Conservation (phyloP, 1,140 invertebrate genomes). For the Aphaenogaster floridana region DNA sequence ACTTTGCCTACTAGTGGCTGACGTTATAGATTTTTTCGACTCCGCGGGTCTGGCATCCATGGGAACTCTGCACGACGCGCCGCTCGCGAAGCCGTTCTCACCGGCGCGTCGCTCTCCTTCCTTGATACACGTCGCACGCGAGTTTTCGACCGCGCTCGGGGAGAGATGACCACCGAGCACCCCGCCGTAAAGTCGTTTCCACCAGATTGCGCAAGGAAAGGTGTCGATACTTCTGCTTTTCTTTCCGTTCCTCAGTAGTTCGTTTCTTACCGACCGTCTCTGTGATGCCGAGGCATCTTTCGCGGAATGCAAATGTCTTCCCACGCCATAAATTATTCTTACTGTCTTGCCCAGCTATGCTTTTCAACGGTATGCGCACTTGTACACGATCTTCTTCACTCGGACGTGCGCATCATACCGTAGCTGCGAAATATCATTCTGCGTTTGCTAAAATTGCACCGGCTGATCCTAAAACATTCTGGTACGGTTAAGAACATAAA, state of each 20-base stretch:
- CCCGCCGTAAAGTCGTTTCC: slow-evolving; percentile 35
- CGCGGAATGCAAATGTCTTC: slow-evolving; percentile 56
- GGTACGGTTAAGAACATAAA: neutral
- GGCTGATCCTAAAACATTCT: neutral
- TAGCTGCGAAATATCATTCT: slow-evolving; percentile 31
- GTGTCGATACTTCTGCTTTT: slow-evolving; percentile 7
- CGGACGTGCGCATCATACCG: neutral
- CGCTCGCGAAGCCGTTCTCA: slow-evolving; percentile 74
- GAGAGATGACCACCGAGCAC: neutral
- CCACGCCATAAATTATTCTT: slow-evolving; percentile 69
- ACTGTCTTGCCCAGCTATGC: slow-evolving; percentile 72
- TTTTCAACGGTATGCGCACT: slow-evolving; percentile 73
- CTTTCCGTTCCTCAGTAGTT: neutral
- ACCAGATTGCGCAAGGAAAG: slow-evolving; percentile 16
- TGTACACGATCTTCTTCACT: slow-evolving; percentile 57
- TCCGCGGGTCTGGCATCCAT: slow-evolving; percentile 78
- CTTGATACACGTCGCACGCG: slow-evolving; percentile 62
- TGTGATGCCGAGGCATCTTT: slow-evolving; percentile 16
- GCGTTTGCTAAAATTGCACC: neutral
- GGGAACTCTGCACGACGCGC: slow-evolving; percentile 78
- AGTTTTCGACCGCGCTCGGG: slow-evolving; percentile 9
- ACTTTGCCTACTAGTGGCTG: slow-evolving; percentile 80
- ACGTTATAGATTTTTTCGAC: slow-evolving; percentile 82
- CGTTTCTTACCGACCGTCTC: neutral
- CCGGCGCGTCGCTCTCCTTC: slow-evolving; percentile 38